Evolutionary conservation across 1,140 invertebrate species (phyloP).

Genomic region (Hylyphantes graminicola): DNA sequence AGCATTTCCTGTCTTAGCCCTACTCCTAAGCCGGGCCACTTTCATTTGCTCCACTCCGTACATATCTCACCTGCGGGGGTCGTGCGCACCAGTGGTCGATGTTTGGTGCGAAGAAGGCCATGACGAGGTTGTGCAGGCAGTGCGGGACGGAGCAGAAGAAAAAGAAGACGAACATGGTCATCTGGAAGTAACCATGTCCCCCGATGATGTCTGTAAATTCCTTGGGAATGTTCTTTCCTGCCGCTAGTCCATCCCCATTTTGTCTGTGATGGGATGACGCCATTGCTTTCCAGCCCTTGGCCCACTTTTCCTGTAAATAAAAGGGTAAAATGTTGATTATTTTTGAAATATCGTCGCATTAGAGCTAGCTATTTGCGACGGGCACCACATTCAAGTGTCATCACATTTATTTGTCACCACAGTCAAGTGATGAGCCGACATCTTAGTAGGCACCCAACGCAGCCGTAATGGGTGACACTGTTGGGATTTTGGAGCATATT

Average conservation of each 20-base stretch:
- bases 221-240: not conserved
- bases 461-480: no score
- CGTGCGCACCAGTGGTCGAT: conserved; percentile 60
- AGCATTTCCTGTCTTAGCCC: no score
- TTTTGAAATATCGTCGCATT: not conserved
- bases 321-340: not conserved
- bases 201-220: conserved; percentile 56
- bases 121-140: conserved; percentile 51
- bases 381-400: not conserved
- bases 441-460: no score
- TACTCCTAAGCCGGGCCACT: no score
- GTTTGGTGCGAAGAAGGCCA: conserved; percentile 54
- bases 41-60: no score
- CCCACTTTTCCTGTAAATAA: not conserved
- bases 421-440: not conserved
- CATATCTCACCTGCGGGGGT: conserved; percentile 22
- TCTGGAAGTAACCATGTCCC: conserved; percentile 32
- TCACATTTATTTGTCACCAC: not conserved
- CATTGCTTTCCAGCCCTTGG: not conserved
- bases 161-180: conserved; percentile 34
- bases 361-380: not conserved
- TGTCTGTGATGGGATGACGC: not conserved
- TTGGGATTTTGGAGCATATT: no score
- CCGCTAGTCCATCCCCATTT: not conserved
- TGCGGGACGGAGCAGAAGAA: conserved; percentile 26